These are phyloP conservation scores for Zaprionus inermis DNA, from an alignment of 1,140 invertebrate species.

Conservation along the genomic window DNA sequence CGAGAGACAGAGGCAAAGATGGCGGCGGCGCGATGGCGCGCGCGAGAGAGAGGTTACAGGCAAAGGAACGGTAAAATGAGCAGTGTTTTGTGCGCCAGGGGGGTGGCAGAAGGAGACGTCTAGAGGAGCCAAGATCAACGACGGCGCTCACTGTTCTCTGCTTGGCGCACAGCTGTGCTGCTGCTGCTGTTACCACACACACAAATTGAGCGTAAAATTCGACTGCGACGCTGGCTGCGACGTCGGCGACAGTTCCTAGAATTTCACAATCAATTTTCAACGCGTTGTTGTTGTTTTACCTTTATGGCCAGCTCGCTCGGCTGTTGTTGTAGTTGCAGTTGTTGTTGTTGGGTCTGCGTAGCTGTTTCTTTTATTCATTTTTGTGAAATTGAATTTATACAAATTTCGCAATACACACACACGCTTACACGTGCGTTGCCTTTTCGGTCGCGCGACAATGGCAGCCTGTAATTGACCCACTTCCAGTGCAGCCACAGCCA, in stretches of 20 bases:
- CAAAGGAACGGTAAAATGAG: slow-evolving; percentile 17
- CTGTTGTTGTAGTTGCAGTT: slow-evolving; percentile 38
- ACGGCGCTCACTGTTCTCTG: not conserved
- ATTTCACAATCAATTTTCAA: slow-evolving; percentile 71
- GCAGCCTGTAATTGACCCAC: slow-evolving; percentile 79
- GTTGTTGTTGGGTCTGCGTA: slow-evolving; percentile 39
- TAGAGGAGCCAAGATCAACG: slow-evolving; percentile 27
- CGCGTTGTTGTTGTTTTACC: slow-evolving; percentile 31
- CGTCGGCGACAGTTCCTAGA: slow-evolving; percentile 52
- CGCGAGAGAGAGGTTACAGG: not conserved
- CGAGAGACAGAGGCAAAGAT: slow-evolving; percentile 7
- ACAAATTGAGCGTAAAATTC: slow-evolving; percentile 50
- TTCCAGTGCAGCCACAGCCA: slow-evolving; percentile 41
- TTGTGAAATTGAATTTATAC: slow-evolving; percentile 79
- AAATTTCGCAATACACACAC: slow-evolving; percentile 64
- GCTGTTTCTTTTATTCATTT: slow-evolving; percentile 50
- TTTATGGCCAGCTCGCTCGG: slow-evolving; percentile 7
- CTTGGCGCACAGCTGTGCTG: slow-evolving; percentile 23
- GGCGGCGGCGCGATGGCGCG: not conserved
- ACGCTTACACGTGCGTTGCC: slow-evolving; percentile 23
- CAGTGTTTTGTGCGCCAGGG: not conserved
- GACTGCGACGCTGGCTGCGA: slow-evolving; percentile 27
- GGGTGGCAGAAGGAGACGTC: not conserved
- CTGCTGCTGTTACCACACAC: slow-evolving; percentile 5
- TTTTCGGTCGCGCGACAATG: slow-evolving; percentile 64